Conservation (phyloP, 1,140 invertebrate genomes). For the Hyposmocoma kahamanoa region DNA sequence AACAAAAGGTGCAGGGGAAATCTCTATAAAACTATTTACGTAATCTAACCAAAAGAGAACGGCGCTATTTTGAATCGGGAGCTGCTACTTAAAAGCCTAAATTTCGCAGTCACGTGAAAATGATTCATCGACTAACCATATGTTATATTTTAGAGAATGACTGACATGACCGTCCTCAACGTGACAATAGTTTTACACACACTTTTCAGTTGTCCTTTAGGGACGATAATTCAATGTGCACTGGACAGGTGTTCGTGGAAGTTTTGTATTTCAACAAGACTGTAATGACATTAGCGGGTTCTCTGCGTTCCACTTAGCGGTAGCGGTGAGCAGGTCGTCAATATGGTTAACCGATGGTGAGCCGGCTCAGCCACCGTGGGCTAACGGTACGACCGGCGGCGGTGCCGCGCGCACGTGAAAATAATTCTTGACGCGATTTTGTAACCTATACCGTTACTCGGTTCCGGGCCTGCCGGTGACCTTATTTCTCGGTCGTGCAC, state of each 20-base stretch:
- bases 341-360: slow-evolving; percentile 20
- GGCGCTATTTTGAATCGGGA: background rate
- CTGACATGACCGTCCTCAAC: slow-evolving; percentile 21
- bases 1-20: slow-evolving; percentile 35
- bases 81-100: background rate
- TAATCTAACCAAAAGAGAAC: slow-evolving; percentile 11
- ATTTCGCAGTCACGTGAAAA: background rate
- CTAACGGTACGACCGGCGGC: slow-evolving; percentile 47
- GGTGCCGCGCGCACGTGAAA: slow-evolving; percentile 65
- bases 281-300: slow-evolving; percentile 17
- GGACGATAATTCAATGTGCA: too few species aligned
- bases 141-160: too few species aligned
- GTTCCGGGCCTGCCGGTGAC: slow-evolving; percentile 65
- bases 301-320: slow-evolving; percentile 44
- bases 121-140: background rate
- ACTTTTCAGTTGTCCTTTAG: background rate
- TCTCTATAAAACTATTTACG: slow-evolving; percentile 25
- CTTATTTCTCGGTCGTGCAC: slow-evolving; percentile 60
- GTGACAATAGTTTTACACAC: background rate
- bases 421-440: slow-evolving; percentile 73
- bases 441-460: slow-evolving; percentile 68
- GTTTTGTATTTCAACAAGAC: background rate
- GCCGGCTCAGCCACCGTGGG: slow-evolving; percentile 22
- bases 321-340: slow-evolving; percentile 3
- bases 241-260: background rate